phyloP scores from a whole-genome alignment of 1,140 invertebrate species.

The Drosophila prosaltans region DNA sequence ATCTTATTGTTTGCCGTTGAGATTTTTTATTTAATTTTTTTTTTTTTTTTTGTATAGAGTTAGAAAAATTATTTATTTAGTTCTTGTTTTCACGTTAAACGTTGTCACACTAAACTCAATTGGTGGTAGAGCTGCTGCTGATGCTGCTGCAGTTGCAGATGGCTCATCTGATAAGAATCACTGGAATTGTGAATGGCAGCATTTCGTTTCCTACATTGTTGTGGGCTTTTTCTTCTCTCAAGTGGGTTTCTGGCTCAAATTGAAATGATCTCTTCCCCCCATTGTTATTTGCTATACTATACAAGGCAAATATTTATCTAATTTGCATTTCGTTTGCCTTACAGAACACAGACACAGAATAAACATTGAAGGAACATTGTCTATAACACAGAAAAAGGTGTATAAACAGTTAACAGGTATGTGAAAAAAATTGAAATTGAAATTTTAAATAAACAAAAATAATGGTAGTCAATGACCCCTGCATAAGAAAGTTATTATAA shows the following conservation, averaged over 20 bases:
- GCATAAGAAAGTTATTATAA: too few relatives aligned
- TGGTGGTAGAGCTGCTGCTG: conserved; percentile 32
- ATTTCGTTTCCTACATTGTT: conserved; percentile 33
- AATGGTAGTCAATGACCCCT: neutral
- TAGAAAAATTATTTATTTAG: conserved; percentile 78
- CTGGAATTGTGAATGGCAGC: conserved; percentile 23
- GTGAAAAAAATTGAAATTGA: conserved; percentile 40
- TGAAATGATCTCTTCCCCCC: conserved; percentile 13
- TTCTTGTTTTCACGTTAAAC: conserved; percentile 80
- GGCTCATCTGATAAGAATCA: conserved; percentile 57
- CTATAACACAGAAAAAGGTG: conserved; percentile 34
- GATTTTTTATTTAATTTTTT: conserved; percentile 7
- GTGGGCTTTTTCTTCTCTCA: conserved; percentile 27
- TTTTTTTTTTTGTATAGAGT: conserved; percentile 20
- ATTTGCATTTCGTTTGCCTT: conserved; percentile 72
- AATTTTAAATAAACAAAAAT: conserved; percentile 3
- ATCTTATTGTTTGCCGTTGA: conserved; percentile 68
- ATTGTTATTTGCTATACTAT: conserved; percentile 40
- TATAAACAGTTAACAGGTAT: conserved; percentile 66
- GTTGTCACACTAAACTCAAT: conserved; percentile 80
- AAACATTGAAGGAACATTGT: conserved; percentile 14
- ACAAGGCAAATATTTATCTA: conserved; percentile 67
- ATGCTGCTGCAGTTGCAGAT: conserved; percentile 47
- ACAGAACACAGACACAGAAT: conserved; percentile 54
- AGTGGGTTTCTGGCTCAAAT: conserved; percentile 75